Evolutionary conservation across 2,888 invertebrate species (phyloP), one percentile per base, ranked within the genome.

Genomic region (Ennomos fuscantarius): DNA sequence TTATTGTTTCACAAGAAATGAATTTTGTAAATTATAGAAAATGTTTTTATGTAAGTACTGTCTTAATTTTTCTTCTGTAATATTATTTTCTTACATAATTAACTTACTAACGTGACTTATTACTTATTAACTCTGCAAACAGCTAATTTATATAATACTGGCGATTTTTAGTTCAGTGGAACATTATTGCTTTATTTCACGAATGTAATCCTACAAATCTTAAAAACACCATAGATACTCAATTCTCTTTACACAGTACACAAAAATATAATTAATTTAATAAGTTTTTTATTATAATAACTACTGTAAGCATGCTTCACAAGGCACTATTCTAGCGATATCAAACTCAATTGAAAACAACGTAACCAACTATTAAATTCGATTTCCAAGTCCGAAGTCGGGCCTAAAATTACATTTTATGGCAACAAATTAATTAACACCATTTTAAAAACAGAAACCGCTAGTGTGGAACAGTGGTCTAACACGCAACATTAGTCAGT

Each of bases 291-390:
- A 51, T 32, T 52, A 73, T 80, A 79, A 74, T 77, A 73, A 80
- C 81, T 79, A 84, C 75, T 79, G 76, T 87, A 90, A 90, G 91
- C 91, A 89, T 90, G 89, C 90, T 79, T 90, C 86, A 44, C 57
- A 92, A 92, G 91, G 91, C 91, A 92, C 91, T 92, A 92, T 86
- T 80, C 91, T 92, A 91, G 89, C 87, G 86, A 90, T 86, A 88
- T 84, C 71, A 74, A 86, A 87, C 73, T 73, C 73, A 89, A 84
- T 70, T 61, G 65, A 77, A 53, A 81, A 79, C 68, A 78, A 82
- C 75, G 70, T 69, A 78, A 84, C 80, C 76, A 82, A 79, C 78
- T 87, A 88, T 79, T 92, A 91, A 92, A 92, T 91, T 91, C 91
- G 90, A 86, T 86, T 90, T 90, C 70, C 63, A 79, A 82, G 77